Evolutionary conservation across 2,113 vertebrate species (phyloP).

Genomic region (Anolis sagrei): DNA sequence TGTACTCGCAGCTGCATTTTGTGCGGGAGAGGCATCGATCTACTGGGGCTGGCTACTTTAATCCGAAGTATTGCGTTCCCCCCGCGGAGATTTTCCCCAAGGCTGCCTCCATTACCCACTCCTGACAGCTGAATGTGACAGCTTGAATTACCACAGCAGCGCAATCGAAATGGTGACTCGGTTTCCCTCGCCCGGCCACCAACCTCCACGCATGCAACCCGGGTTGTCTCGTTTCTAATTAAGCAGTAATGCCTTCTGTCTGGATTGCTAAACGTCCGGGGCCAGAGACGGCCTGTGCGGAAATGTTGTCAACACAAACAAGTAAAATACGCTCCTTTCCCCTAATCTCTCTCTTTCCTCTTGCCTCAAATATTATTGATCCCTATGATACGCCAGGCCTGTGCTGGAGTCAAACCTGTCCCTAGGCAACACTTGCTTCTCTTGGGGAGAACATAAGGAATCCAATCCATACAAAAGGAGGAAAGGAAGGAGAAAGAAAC

Average conservation of each 20-base stretch:
- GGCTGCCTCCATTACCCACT: not conserved
- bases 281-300: conserved; percentile 24
- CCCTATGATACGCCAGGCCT: conserved; percentile 39
- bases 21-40: conserved; percentile 24
- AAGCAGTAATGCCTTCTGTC: conserved; percentile 32
- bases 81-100: not conserved
- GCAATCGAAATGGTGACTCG: not conserved
- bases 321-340: conserved; percentile 29
- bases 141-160: not conserved
- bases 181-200: not conserved
- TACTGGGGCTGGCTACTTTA: conserved; percentile 26
- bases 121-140: not conserved
- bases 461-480: conserved; percentile 38
- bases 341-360: not conserved
- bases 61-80: conserved; percentile 30
- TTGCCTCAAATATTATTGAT: conserved; percentile 24
- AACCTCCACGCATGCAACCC: not conserved
- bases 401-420: conserved; percentile 46
- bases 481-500: not conserved
- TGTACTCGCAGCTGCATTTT: conserved; percentile 7
- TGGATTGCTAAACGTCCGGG: conserved; percentile 33
- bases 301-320: conserved; percentile 45
- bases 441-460: conserved; percentile 33
- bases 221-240: conserved; percentile 5
- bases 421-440: conserved; percentile 28